Conservation (phyloP, 2,113 vertebrate species). For the Delphinus delphis region DNA sequence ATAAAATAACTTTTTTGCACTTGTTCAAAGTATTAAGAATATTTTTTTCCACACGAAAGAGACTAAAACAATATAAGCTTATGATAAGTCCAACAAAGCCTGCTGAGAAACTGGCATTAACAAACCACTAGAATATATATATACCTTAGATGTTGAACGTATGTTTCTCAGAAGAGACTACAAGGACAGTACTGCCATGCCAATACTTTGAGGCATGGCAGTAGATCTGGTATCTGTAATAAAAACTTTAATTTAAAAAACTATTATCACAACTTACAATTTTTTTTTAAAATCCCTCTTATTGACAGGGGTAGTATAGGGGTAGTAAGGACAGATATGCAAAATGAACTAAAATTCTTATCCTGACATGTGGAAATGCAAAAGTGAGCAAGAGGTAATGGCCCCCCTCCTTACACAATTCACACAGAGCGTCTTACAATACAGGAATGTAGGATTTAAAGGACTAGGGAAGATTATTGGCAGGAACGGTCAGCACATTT, state of each 20-base stretch:
- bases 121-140: neutral
- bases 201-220: neutral
- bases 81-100: neutral
- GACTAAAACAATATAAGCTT: neutral
- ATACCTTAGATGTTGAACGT: neutral
- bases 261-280: neutral
- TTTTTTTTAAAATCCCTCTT: neutral
- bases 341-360: neutral
- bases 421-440: neutral
- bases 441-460: neutral
- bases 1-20: conserved; percentile 22
- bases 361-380: neutral
- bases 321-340: neutral
- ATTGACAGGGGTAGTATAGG: neutral
- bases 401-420: neutral
- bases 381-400: neutral
- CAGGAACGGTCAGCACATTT: neutral
- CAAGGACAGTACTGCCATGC: neutral
- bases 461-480: neutral
- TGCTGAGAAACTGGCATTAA: conserved; percentile 9
- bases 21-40: neutral
- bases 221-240: neutral
- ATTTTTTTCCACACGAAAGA: neutral
- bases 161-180: neutral
- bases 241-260: neutral